phyloP scores from a whole-genome alignment of 1,140 invertebrate genomes.

The Aphaenogaster floridana region DNA sequence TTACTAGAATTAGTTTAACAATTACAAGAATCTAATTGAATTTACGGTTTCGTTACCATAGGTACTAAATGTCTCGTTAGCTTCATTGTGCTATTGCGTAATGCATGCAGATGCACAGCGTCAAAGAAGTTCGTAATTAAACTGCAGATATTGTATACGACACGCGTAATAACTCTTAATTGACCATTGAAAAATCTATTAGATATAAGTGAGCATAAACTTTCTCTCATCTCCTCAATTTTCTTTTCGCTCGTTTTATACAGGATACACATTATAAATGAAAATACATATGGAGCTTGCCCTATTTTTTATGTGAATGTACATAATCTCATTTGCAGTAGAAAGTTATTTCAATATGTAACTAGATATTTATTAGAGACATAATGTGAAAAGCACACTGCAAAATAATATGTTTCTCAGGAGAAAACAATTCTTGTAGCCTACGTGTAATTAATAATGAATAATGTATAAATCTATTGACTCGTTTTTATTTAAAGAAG shows the following conservation, averaged over 20 bases:
- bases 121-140: neutral
- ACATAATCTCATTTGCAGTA: neutral
- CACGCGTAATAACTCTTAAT: neutral
- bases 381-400: neutral
- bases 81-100: slow-evolving; percentile 60
- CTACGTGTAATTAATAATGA: neutral
- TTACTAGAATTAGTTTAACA: neutral
- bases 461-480: slow-evolving; percentile 1
- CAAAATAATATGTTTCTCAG: neutral
- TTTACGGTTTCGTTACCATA: slow-evolving; percentile 51
- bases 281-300: neutral
- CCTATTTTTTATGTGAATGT: neutral
- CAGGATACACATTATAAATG: neutral
- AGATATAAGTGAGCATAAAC: neutral
- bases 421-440: neutral
- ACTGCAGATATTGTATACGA: slow-evolving; percentile 9
- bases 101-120: slow-evolving; percentile 18
- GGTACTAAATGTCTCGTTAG: slow-evolving; percentile 48
- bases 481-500: neutral
- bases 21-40: slow-evolving; percentile 65
- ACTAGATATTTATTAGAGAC: neutral
- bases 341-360: slow-evolving; percentile 1
- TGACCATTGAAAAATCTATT: neutral
- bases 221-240: neutral
- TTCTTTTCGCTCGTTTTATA: neutral